Evolutionary conservation across 2,888 invertebrate genomes (phyloP).

Genomic region (Tuta absoluta): DNA sequence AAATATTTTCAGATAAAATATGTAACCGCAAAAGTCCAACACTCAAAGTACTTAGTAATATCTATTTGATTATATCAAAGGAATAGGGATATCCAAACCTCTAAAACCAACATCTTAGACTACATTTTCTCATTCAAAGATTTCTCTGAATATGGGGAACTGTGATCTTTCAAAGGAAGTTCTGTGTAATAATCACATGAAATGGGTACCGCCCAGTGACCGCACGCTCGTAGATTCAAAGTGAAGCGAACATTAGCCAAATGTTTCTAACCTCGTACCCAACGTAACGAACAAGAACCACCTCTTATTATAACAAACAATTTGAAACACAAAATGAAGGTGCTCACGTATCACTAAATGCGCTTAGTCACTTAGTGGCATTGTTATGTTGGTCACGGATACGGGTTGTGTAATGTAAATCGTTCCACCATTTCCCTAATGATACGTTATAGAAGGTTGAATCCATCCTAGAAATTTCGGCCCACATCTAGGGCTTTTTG

Average conservation of each 20-base stretch:
- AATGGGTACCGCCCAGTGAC: no score
- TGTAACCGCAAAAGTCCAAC: no score
- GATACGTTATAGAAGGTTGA: slow-evolving; percentile 46
- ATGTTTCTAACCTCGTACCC: background rate
- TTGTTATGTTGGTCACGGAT: slow-evolving; percentile 54
- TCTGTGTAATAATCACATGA: no score
- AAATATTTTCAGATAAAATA: no score
- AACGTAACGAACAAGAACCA: background rate
- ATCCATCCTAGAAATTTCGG: slow-evolving; percentile 36
- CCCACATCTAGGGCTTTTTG: slow-evolving; percentile 25
- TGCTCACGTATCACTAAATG: slow-evolving; percentile 44
- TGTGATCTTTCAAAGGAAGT: no score
- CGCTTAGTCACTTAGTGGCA: slow-evolving; percentile 43
- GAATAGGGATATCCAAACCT: no score
- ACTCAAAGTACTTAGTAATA: no score
- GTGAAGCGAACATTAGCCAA: background rate
- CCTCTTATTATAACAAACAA: slow-evolving; percentile 35
- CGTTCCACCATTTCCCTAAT: slow-evolving; percentile 50
- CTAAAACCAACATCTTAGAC: no score
- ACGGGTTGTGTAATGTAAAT: slow-evolving; percentile 41
- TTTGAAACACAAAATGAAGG: slow-evolving; percentile 47
- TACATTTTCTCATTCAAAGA: no score
- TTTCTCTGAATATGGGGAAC: no score
- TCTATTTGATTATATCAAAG: no score
- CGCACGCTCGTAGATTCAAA: background rate